phyloP scores from a whole-genome alignment of 1,140 invertebrate species.

The Babylonia areolata region DNA sequence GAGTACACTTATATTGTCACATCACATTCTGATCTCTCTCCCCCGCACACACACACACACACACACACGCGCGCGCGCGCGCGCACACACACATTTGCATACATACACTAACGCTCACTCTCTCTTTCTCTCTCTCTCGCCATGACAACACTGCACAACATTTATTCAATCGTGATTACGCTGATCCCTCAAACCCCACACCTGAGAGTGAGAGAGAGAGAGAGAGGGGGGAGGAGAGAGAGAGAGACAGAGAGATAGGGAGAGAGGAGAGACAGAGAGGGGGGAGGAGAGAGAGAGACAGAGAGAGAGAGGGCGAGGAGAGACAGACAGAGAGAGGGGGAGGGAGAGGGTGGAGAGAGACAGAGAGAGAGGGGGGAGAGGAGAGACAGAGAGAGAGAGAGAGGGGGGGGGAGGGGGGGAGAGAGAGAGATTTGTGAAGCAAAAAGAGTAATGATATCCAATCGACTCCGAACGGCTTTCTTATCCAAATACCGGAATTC shows the following conservation, averaged over 20 bases:
- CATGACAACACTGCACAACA: too few species aligned
- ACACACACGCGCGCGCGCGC: neutral
- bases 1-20: too few species aligned
- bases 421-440: too few species aligned
- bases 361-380: too few species aligned
- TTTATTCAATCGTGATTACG: too few species aligned
- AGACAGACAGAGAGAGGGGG: neutral
- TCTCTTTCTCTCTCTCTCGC: too few species aligned
- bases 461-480: too few species aligned
- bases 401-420: neutral
- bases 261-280: neutral
- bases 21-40: too few species aligned
- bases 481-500: too few species aligned
- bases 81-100: neutral
- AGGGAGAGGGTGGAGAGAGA: neutral
- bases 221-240: neutral
- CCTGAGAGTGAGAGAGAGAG: neutral
- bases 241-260: neutral
- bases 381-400: too few species aligned
- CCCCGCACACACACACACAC: neutral
- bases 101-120: neutral
- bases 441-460: too few species aligned
- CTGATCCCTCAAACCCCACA: too few species aligned
- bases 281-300: neutral
- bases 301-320: neutral